Evolutionary conservation across 2,888 invertebrate species (phyloP), one percentile per base, ranked within the genome.

Genomic region (Octodonta nipae): DNA sequence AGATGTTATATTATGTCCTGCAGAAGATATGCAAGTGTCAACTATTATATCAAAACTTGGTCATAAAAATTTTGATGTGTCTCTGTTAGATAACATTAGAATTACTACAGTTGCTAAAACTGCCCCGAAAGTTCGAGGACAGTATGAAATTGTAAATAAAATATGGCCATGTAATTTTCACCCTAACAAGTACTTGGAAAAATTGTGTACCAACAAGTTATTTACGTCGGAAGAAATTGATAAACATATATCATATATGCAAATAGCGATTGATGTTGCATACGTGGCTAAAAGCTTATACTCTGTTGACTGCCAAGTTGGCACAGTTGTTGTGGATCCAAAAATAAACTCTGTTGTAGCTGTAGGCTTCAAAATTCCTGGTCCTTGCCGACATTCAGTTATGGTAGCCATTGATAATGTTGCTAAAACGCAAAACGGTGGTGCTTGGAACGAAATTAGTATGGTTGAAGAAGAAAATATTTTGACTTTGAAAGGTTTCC

Each of bases 361-460:
- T 0, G 63, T 81, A 5, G 72, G 77, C 0, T 71, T 68, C 30
- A 71, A 76, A 46, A 63, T 66, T 40, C 58, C 65, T 33, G 80
- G 83, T 63, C 84, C 85, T 0, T 60, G 83, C 28, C 75, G 80
- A 55, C 95, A 95, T 63, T 75, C 86, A 3, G 65, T 76, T 0
- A 89, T 93, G 84, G 62, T 86, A 17, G 81, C 80, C 6, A 70
- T 92, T 33, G 91, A 92, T 59, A 69, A 79, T 45, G 84, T 93
- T 3, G 87, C 93, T 0, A 71, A 68, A 49, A 72, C 76, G 4
- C 91, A 91, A 63, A 74, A 77, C 26, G 85, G 84, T 1, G 87
- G 87, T 1, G 76, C 72, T 1, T 85, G 77, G 76, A n/a, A n/a
- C n/a, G n/a, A n/a, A n/a, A n/a, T n/a, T n/a, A n/a, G n/a, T n/a